These are phyloP conservation scores for Rhopalosiphum nymphaeae DNA, from an alignment of 2,888 invertebrate genomes.

Conservation along the genomic window DNA sequence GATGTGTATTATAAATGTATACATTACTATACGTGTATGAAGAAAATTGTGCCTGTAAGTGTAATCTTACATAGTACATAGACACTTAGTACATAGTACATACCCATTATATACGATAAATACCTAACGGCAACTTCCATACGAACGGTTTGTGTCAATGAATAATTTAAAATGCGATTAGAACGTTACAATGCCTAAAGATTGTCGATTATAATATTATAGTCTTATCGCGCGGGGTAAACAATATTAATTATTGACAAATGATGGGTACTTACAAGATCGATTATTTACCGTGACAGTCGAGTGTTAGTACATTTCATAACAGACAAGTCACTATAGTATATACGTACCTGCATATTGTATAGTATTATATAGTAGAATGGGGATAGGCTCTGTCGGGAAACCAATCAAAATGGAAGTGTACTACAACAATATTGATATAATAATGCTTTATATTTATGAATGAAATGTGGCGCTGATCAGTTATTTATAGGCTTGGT, in stretches of 20 bases:
- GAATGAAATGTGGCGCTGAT: neutral
- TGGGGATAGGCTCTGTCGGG: neutral
- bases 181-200: constrained; percentile 12
- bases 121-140: neutral
- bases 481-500: neutral
- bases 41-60: neutral
- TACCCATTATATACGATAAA: neutral
- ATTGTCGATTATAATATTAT: neutral
- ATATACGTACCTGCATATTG: neutral
- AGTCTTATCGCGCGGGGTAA: neutral
- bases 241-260: constrained; percentile 19
- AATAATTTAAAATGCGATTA: constrained; percentile 39
- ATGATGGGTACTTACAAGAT: constrained; percentile 10
- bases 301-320: neutral
- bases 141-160: constrained; percentile 35
- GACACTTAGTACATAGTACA: neutral
- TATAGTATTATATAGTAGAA: neutral
- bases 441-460: neutral
- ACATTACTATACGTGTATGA: neutral
- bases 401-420: constrained; percentile 10
- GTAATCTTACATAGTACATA: no score
- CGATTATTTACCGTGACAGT: constrained; percentile 38
- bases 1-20: neutral
- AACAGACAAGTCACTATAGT: neutral
- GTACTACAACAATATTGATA: neutral